phyloP scores from a whole-genome alignment of 2,888 invertebrate species.

The Eretmocerus hayati region DNA sequence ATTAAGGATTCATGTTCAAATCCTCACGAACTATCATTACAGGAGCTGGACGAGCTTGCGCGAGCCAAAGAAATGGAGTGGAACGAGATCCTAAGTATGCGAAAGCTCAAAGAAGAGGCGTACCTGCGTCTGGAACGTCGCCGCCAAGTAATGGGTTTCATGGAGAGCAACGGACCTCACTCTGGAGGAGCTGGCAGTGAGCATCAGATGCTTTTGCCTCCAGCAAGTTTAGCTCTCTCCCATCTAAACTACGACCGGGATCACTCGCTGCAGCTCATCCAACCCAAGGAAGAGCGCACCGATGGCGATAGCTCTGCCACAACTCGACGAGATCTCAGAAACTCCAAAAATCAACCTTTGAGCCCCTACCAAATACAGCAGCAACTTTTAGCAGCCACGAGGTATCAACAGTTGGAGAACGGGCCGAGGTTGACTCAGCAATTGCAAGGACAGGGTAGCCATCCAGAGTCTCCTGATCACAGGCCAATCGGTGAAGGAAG shows the following conservation, averaged over 20 bases:
- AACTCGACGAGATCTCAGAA: conserved; percentile 34
- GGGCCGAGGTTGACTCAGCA: too few relatives aligned
- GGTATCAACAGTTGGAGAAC: conserved; percentile 22
- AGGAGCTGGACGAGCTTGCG: conserved; percentile 66
- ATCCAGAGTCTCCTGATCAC: conserved; percentile 46
- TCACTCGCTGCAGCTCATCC: not conserved
- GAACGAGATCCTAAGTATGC: conserved; percentile 74
- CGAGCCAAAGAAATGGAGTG: conserved; percentile 79
- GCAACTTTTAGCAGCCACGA: not conserved
- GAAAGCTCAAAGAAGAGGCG: conserved; percentile 79
- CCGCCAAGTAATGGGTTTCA: conserved; percentile 55
- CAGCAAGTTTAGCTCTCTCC: conserved; percentile 33
- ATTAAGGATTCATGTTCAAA: too few relatives aligned
- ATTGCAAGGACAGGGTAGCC: too few relatives aligned
- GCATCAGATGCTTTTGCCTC: conserved; percentile 25
- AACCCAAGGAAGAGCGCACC: conserved; percentile 27
- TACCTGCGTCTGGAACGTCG: conserved; percentile 63
- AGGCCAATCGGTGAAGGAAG: conserved; percentile 60
- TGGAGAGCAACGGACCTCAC: conserved; percentile 34
- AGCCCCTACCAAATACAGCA: conserved; percentile 11
- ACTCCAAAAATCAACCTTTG: conserved; percentile 31
- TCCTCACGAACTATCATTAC: too few relatives aligned
- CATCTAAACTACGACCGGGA: conserved; percentile 16
- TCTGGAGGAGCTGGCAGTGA: not conserved
- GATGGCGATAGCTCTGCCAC: conserved; percentile 27